These are phyloP conservation scores for Coelinius sp. DNA, from an alignment of 2,888 invertebrate species.

Conservation along the genomic window DNA sequence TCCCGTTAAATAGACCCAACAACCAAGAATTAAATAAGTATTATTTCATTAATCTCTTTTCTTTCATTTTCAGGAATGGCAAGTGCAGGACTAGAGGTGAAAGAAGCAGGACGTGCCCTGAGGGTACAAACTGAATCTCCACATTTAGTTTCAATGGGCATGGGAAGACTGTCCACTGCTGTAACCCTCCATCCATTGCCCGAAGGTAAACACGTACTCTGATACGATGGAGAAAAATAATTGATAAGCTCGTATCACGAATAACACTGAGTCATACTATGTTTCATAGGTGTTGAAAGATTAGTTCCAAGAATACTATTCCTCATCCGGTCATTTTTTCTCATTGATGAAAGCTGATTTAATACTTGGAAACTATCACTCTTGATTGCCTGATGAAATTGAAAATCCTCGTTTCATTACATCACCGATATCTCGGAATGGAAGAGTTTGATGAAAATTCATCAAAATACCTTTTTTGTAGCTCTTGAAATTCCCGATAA, in stretches of 20 bases:
- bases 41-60: slow-evolving; percentile 36
- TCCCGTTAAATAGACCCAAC: background rate
- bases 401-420: background rate
- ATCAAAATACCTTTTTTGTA: no score
- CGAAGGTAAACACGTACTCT: slow-evolving; percentile 76
- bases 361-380: background rate
- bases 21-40: background rate
- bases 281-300: slow-evolving; percentile 22
- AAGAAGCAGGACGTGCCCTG: slow-evolving; percentile 74
- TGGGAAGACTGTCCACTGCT: slow-evolving; percentile 91
- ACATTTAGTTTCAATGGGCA: slow-evolving; percentile 92
- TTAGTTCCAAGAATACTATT: slow-evolving; percentile 12
- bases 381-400: background rate
- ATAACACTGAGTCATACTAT: slow-evolving; percentile 14
- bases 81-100: slow-evolving; percentile 65
- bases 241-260: slow-evolving; percentile 15
- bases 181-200: slow-evolving; percentile 92
- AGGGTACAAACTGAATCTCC: slow-evolving; percentile 85
- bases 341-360: background rate
- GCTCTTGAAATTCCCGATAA: no score
- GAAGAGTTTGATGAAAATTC: background rate
- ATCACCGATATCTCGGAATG: background rate
- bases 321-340: background rate
- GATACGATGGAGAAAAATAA: slow-evolving; percentile 6
- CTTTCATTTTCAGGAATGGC: slow-evolving; percentile 63